These are phyloP conservation scores for Vanessa cardui DNA, from an alignment of 2,888 invertebrate genomes.

Conservation along the genomic window DNA sequence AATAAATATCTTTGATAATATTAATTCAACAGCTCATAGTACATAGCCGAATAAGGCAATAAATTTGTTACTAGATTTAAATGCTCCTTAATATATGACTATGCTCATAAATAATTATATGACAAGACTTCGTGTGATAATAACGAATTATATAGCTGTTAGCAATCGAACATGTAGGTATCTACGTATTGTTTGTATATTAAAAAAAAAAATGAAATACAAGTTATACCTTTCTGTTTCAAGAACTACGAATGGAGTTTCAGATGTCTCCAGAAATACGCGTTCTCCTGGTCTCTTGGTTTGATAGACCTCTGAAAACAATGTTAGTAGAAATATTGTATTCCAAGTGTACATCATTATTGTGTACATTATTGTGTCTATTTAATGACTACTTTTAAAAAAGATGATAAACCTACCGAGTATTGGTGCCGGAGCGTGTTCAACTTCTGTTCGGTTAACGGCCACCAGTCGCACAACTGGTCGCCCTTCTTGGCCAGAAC, in stretches of 20 bases:
- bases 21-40: no score
- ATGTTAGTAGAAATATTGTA: neutral
- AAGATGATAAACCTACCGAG: slow-evolving; percentile 50
- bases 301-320: slow-evolving; percentile 58
- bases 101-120: no score
- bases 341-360: neutral
- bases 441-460: slow-evolving; percentile 63
- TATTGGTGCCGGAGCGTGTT: slow-evolving; percentile 59
- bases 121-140: no score
- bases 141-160: neutral
- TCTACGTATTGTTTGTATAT: no score
- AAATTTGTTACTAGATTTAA: no score
- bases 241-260: slow-evolving; percentile 62
- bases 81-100: no score
- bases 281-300: slow-evolving; percentile 56
- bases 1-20: no score
- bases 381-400: neutral
- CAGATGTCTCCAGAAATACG: slow-evolving; percentile 57
- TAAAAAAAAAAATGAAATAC: no score
- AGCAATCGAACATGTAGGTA: no score
- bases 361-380: neutral
- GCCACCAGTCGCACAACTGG: slow-evolving; percentile 68
- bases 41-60: no score
- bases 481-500: slow-evolving; percentile 50
- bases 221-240: slow-evolving; percentile 64